phyloP scores from a whole-genome alignment of 2,797 vertebrate species.

The Macropus fuliginosus region DNA sequence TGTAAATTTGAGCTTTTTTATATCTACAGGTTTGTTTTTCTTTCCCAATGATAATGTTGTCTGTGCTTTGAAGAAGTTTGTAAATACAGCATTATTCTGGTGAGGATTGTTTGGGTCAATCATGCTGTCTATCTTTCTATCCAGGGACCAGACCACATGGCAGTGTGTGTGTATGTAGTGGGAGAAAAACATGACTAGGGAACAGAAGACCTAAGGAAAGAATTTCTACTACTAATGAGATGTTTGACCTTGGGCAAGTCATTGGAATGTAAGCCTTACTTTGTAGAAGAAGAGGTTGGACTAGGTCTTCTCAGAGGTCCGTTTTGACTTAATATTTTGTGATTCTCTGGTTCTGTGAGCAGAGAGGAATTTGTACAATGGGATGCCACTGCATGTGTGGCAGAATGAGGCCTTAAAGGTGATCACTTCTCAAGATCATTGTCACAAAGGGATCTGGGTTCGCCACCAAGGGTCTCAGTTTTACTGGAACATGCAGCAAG shows the following conservation, averaged over 20 bases:
- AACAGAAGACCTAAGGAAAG: neutral
- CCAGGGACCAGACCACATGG: neutral
- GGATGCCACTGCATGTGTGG: neutral
- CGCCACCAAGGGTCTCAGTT: neutral
- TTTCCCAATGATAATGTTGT: neutral
- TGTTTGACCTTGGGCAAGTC: neutral
- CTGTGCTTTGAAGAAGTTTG: conserved; percentile 4
- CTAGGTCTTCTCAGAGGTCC: neutral
- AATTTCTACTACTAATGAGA: neutral
- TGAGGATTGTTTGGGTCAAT: neutral
- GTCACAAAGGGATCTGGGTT: neutral
- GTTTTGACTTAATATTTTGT: neutral
- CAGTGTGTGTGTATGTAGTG: neutral
- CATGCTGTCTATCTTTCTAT: neutral
- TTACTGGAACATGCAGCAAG: neutral
- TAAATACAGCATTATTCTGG: conserved; percentile 14
- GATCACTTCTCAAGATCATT: neutral
- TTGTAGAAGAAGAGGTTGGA: neutral
- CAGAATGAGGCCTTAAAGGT: neutral
- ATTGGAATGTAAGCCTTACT: neutral
- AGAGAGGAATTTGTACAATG: neutral
- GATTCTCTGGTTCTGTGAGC: neutral
- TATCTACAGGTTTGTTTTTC: conserved; percentile 6
- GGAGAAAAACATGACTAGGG: neutral
- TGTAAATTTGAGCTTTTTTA: neutral